Conservation (phyloP, 2,888 invertebrate species). For the Corbicula japonica region DNA sequence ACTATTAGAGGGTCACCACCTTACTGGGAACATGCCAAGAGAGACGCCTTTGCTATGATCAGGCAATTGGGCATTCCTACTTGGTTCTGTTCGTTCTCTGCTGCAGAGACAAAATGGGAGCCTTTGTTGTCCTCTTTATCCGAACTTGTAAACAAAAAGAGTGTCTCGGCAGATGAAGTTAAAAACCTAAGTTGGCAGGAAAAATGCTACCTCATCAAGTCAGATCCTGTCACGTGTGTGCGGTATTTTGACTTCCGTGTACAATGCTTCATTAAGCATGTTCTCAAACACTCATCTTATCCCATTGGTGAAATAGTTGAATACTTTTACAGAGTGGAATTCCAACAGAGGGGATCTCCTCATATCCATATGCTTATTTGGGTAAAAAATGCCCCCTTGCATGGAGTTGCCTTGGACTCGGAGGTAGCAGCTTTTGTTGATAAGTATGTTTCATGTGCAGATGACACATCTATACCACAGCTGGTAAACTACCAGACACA, state of each 20-base stretch:
- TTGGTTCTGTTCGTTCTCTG: no score
- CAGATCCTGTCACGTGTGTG: no score
- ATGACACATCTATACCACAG: slow-evolving; percentile 26
- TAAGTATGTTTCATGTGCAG: slow-evolving; percentile 20
- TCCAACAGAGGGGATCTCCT: slow-evolving; percentile 34
- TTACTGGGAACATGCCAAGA: slow-evolving; percentile 35
- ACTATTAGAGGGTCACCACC: slow-evolving; percentile 29
- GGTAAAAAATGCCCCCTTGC: slow-evolving; percentile 25
- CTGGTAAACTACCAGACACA: no score
- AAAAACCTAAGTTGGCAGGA: slow-evolving; percentile 27
- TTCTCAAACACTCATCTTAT: slow-evolving; percentile 24
- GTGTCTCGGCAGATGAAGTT: slow-evolving; percentile 32
- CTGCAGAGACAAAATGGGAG: no score
- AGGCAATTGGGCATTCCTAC: slow-evolving; percentile 47
- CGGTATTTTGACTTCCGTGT: no score
- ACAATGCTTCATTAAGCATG: slow-evolving; percentile 43
- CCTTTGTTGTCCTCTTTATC: slow-evolving; percentile 19
- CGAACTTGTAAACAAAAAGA: slow-evolving; percentile 30
- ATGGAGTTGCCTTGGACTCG: slow-evolving; percentile 1
- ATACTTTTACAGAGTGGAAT: slow-evolving; percentile 52
- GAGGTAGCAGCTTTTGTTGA: slow-evolving; percentile 17
- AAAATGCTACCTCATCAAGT: slow-evolving; percentile 42
- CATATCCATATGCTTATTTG: slow-evolving; percentile 38
- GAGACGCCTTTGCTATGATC: slow-evolving; percentile 63
- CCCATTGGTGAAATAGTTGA: slow-evolving; percentile 53